Percentiles rank a stretch among this genome's conserved stretches.
Evolutionary conservation across 2,888 invertebrate species (phyloP).

Genomic region (Acleris cristana): DNA sequence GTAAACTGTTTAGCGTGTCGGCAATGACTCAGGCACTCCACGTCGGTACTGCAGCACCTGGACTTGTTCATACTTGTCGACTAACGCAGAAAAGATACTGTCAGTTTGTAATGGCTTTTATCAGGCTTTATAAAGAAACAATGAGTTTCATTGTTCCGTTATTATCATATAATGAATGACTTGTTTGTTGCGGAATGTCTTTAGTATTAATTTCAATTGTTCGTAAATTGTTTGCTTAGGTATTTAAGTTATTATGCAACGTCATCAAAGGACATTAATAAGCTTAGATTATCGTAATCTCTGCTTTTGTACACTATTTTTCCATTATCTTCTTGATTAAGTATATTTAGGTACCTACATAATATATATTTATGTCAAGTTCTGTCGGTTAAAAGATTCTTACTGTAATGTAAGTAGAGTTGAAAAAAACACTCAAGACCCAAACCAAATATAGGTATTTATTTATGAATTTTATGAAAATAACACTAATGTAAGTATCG

Average conservation of each 20-base stretch:
- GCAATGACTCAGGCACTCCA: conserved; percentile 16
- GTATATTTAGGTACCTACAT: conserved; percentile 5
- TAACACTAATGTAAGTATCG: no score
- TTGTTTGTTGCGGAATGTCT: no score
- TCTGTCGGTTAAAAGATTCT: not conserved
- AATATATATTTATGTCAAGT: conserved; percentile 10
- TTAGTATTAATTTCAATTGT: no score
- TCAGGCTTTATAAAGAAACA: conserved; percentile 1
- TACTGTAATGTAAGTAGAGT: conserved; percentile 27
- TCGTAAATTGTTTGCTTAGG: no score
- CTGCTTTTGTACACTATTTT: no score
- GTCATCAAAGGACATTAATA: no score
- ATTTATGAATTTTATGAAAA: not conserved
- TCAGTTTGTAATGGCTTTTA: conserved; percentile 15
- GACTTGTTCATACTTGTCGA: conserved; percentile 29
- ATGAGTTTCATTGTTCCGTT: conserved; percentile 11
- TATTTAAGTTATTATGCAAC: no score
- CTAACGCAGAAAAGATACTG: conserved; percentile 13
- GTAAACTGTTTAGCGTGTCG: conserved; percentile 33
- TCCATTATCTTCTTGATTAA: not conserved
- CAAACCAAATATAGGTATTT: not conserved
- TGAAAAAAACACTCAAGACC: not conserved
- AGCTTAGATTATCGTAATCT: no score
- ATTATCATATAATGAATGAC: conserved; percentile 2
- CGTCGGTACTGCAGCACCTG: conserved; percentile 1